Percentiles rank a stretch among this genome's conserved stretches.
These are phyloP conservation scores for Suricata suricatta DNA, from an alignment of 2,113 vertebrate genomes.

Conservation along the genomic window DNA sequence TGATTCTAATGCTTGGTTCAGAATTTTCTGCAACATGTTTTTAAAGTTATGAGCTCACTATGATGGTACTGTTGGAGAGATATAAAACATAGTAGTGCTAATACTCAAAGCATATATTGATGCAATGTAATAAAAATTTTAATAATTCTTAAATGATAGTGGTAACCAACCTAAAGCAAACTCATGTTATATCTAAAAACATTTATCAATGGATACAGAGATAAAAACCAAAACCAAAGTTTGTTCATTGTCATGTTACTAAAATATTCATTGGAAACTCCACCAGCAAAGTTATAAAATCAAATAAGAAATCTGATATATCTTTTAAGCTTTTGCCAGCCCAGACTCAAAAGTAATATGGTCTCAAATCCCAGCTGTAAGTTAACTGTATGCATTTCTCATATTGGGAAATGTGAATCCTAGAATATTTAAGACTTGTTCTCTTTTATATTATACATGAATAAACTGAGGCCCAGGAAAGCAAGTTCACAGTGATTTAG, in stretches of 20 bases:
- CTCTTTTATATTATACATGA: neutral
- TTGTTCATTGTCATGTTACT: neutral
- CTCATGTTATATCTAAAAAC: neutral
- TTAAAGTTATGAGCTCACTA: neutral
- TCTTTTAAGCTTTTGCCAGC: neutral
- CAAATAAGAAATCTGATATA: slow-evolving; percentile 16
- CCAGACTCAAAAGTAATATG: slow-evolving; percentile 4
- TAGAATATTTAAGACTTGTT: neutral
- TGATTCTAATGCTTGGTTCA: neutral
- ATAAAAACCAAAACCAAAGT: slow-evolving; percentile 31
- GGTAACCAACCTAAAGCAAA: neutral
- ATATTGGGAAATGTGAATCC: neutral
- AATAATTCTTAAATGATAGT: neutral
- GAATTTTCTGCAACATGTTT: neutral
- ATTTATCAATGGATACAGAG: neutral
- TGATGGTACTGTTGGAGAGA: neutral
- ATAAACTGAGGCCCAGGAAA: slow-evolving; percentile 2
- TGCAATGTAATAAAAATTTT: neutral
- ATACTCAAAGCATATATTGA: slow-evolving; percentile 21
- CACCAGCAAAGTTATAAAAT: slow-evolving; percentile 6
- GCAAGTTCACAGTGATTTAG: neutral
- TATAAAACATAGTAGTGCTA: neutral
- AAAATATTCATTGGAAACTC: slow-evolving; percentile 27
- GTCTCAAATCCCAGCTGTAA: slow-evolving; percentile 1
- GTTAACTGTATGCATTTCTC: neutral